phyloP scores from a whole-genome alignment of 1,140 invertebrate species.

The Pseudomyrmex gracilis region DNA sequence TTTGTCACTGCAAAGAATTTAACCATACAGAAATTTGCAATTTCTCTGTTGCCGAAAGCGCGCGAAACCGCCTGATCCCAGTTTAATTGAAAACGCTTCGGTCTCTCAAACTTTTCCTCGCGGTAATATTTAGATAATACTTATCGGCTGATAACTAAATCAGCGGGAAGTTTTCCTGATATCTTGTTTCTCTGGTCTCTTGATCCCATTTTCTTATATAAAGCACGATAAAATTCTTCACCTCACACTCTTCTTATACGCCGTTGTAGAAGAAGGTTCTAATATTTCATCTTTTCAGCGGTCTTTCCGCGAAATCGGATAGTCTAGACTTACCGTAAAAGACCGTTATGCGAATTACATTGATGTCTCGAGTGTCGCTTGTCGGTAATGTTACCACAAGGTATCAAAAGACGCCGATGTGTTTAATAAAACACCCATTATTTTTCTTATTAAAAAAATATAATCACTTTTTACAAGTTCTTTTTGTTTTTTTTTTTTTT shows the following conservation, averaged over 20 bases:
- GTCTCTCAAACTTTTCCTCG: too few species aligned
- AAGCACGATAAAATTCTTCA: slow-evolving; percentile 29
- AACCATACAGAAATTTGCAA: too few species aligned
- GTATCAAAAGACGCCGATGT: not conserved
- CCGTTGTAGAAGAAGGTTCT: slow-evolving; percentile 28
- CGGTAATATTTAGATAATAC: not conserved
- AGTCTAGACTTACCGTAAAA: slow-evolving; percentile 33
- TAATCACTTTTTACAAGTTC: not conserved
- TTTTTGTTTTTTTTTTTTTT: too few species aligned
- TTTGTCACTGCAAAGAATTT: too few species aligned
- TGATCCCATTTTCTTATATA: not conserved
- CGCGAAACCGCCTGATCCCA: too few species aligned
- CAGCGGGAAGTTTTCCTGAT: slow-evolving; percentile 4
- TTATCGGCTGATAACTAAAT: slow-evolving; percentile 3
- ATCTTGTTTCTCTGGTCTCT: not conserved
- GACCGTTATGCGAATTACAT: slow-evolving; percentile 36
- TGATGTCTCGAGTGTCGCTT: slow-evolving; percentile 12
- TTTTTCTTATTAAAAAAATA: not conserved
- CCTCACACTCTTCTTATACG: not conserved
- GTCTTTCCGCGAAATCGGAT: slow-evolving; percentile 42
- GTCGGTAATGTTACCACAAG: not conserved
- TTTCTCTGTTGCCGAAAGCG: too few species aligned
- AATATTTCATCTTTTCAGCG: slow-evolving; percentile 45
- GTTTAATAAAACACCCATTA: not conserved
- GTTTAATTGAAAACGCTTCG: too few species aligned